A percentile compares a stretch with the other conserved stretches of the same genome.
phyloP scores from a whole-genome alignment of 2,797 vertebrate species.

The Pseudomugil gertrudae region DNA sequence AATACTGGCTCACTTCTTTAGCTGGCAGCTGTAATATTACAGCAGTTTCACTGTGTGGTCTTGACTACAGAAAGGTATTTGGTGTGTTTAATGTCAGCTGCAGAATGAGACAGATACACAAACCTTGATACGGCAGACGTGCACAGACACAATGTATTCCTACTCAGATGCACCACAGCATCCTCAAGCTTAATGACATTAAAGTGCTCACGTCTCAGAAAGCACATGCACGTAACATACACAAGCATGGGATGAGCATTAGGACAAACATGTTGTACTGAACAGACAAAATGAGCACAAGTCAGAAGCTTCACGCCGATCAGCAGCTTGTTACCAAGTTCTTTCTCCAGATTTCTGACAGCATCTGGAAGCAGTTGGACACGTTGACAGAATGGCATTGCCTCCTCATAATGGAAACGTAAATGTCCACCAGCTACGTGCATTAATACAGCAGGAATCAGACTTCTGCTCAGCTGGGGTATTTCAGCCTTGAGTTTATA shows the following conservation, averaged over 20 bases:
- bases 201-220: background rate
- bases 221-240: too few relatives aligned
- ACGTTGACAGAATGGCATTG: too few relatives aligned
- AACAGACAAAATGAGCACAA: background rate
- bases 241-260: background rate
- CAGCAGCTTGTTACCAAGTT: background rate
- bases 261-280: background rate
- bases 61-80: background rate
- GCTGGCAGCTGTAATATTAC: background rate
- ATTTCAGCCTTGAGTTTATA: background rate
- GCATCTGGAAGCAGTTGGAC: background rate
- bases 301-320: background rate
- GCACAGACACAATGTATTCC: background rate
- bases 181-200: background rate
- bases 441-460: background rate
- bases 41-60: background rate
- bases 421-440: background rate
- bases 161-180: background rate
- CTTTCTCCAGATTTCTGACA: background rate
- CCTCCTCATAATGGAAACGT: background rate
- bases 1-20: background rate
- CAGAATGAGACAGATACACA: background rate
- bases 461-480: background rate
- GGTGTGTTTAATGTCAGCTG: constrained; percentile 1
- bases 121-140: background rate